Conservation (phyloP, 2,113 vertebrate species). For the Periophthalmus modestus region DNA sequence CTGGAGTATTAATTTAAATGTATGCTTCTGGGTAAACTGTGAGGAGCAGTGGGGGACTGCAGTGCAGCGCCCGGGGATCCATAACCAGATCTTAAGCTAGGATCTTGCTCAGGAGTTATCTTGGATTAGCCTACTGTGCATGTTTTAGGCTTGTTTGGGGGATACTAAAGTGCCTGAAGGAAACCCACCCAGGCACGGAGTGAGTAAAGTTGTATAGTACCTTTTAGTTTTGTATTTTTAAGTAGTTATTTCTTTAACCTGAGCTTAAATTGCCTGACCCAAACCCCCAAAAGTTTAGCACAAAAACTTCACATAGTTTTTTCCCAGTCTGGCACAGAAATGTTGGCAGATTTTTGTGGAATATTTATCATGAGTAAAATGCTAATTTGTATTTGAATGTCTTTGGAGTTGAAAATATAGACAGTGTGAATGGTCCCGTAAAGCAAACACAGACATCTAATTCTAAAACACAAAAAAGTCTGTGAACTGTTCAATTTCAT, state of each 20-base stretch:
- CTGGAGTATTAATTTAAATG: too few relatives aligned
- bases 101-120: neutral
- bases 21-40: too few relatives aligned
- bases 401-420: slow-evolving; percentile 27
- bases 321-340: slow-evolving; percentile 27
- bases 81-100: too few relatives aligned
- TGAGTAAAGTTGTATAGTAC: neutral
- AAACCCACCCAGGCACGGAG: neutral
- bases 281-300: slow-evolving; percentile 42
- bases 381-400: slow-evolving; percentile 52
- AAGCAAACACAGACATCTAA: slow-evolving; percentile 50
- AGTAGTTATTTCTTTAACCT: neutral
- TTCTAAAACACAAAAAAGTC: slow-evolving; percentile 56
- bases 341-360: slow-evolving; percentile 38
- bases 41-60: too few relatives aligned
- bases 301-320: slow-evolving; percentile 30
- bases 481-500: slow-evolving; percentile 62
- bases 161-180: neutral
- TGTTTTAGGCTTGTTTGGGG: neutral
- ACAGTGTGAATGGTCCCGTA: slow-evolving; percentile 22
- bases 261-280: neutral
- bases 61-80: too few relatives aligned
- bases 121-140: neutral
- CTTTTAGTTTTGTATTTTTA: neutral
- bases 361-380: slow-evolving; percentile 51